Conservation (phyloP, 2,797 vertebrate species). For the Galaxias olidus region DNA sequence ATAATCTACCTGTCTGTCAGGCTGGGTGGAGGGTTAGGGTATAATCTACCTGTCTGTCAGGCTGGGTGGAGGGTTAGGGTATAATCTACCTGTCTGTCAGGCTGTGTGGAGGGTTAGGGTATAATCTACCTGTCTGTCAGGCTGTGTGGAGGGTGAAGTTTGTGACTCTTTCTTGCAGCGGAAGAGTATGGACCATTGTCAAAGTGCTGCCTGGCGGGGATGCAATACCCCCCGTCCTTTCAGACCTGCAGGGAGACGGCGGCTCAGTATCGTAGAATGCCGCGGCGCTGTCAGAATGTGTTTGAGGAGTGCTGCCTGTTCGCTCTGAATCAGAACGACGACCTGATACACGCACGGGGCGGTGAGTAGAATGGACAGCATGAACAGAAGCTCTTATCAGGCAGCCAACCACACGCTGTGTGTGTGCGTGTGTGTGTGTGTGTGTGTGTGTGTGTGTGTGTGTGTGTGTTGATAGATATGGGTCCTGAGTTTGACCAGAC, state of each 20-base stretch:
- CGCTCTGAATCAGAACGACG: conserved; percentile 30
- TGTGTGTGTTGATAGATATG: conserved; percentile 59
- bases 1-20: too few relatives aligned
- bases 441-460: conserved; percentile 20
- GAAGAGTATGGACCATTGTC: conserved; percentile 65
- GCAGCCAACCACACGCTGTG: not conserved
- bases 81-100: too few relatives aligned
- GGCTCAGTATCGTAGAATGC: rapidly evolving
- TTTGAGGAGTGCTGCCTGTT: conserved; percentile 75
- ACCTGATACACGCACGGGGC: conserved; percentile 65
- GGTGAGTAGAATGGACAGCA: conserved; percentile 67
- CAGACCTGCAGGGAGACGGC: conserved; percentile 32
- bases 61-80: too few relatives aligned
- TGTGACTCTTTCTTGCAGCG: conserved; percentile 8
- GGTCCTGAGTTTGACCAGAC: conserved; percentile 59
- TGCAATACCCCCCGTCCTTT: conserved; percentile 35
- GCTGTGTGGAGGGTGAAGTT: conserved; percentile 14
- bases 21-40: too few relatives aligned
- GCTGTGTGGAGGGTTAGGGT: too few relatives aligned
- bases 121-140: too few relatives aligned
- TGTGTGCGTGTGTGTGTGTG: conserved; percentile 14
- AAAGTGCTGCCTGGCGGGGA: conserved; percentile 75
- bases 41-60: too few relatives aligned
- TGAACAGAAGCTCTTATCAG: too few relatives aligned
- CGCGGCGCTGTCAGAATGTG: conserved; percentile 9